Percentiles rank a stretch among this genome's conserved stretches.
Evolutionary conservation across 2,888 invertebrate genomes (phyloP).

Genomic region (Amphipyra berbera): DNA sequence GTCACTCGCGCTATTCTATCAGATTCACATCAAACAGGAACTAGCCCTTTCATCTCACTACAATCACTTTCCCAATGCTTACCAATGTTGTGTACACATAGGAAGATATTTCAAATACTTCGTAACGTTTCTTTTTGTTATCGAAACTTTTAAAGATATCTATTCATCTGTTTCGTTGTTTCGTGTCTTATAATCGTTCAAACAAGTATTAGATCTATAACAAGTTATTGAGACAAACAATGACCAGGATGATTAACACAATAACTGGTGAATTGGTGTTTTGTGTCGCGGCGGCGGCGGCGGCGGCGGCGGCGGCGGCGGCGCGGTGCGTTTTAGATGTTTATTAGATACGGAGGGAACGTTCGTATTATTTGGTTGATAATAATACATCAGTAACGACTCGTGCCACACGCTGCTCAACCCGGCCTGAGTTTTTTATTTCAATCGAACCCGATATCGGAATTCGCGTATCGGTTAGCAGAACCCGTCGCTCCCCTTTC

Average conservation of each 20-base stretch:
- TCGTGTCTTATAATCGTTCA: slow-evolving; percentile 23
- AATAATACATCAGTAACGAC: slow-evolving; percentile 60
- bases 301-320: slow-evolving; percentile 21
- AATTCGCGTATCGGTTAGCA: slow-evolving; percentile 87
- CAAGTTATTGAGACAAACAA: slow-evolving; percentile 41
- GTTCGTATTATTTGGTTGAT: slow-evolving; percentile 48
- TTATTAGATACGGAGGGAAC: slow-evolving; percentile 28
- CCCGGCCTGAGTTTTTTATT: slow-evolving; percentile 66
- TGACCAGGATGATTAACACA: slow-evolving; percentile 45
- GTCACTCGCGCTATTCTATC: slow-evolving; percentile 43
- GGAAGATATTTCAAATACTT: slow-evolving; percentile 11
- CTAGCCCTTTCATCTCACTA: slow-evolving; percentile 56
- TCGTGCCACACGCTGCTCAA: slow-evolving; percentile 63
- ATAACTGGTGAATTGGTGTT: slow-evolving; percentile 19
- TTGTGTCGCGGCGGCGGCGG: slow-evolving; percentile 11
- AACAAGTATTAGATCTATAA: slow-evolving; percentile 31
- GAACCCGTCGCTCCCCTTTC: slow-evolving; percentile 85
- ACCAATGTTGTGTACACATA: slow-evolving; percentile 12
- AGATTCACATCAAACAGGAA: slow-evolving; percentile 58
- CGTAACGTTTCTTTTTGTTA: slow-evolving; percentile 15
- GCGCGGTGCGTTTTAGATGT: slow-evolving; percentile 26
- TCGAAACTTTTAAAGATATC: not conserved
- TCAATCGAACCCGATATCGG: slow-evolving; percentile 83
- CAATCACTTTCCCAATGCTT: slow-evolving; percentile 34
- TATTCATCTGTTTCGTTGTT: slow-evolving; percentile 33